Evolutionary conservation across 2,797 vertebrate species (phyloP).

Genomic region (Gorsachius magnificus): DNA sequence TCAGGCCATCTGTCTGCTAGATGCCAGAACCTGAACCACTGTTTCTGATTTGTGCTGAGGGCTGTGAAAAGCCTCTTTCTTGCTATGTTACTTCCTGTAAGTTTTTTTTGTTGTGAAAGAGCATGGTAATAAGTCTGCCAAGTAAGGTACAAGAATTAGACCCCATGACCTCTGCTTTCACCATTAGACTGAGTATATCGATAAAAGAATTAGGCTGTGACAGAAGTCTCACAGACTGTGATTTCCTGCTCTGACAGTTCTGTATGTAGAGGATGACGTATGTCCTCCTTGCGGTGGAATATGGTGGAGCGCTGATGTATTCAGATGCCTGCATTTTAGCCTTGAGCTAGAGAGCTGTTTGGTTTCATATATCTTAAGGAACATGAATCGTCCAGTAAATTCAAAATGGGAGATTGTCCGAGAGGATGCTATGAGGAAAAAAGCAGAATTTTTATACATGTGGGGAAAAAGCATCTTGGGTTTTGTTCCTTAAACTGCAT

Average conservation of each 20-base stretch:
- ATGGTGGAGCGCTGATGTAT: not conserved
- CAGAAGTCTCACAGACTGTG: not conserved
- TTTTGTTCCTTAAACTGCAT: not conserved
- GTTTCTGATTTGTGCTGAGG: not conserved
- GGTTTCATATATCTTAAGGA: not conserved
- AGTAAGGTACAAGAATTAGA: not conserved
- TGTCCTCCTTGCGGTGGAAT: not conserved
- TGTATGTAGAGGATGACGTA: not conserved
- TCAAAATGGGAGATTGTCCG: not conserved
- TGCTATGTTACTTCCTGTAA: rapidly evolving
- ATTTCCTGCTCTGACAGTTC: not conserved
- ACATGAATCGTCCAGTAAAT: not conserved
- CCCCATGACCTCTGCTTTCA: not conserved
- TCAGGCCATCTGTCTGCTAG: not conserved
- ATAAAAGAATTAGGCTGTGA: not conserved
- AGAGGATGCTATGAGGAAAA: not conserved
- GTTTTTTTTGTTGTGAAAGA: not conserved
- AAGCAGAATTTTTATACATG: not conserved
- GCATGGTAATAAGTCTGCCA: not conserved
- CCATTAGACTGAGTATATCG: not conserved
- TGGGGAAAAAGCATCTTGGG: not conserved
- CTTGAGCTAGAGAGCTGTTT: not conserved
- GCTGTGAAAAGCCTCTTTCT: not conserved
- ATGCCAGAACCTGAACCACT: not conserved
- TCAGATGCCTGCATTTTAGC: not conserved